phyloP scores from a whole-genome alignment of 2,797 vertebrate genomes.

The Pseudochaenichthys georgianus region DNA sequence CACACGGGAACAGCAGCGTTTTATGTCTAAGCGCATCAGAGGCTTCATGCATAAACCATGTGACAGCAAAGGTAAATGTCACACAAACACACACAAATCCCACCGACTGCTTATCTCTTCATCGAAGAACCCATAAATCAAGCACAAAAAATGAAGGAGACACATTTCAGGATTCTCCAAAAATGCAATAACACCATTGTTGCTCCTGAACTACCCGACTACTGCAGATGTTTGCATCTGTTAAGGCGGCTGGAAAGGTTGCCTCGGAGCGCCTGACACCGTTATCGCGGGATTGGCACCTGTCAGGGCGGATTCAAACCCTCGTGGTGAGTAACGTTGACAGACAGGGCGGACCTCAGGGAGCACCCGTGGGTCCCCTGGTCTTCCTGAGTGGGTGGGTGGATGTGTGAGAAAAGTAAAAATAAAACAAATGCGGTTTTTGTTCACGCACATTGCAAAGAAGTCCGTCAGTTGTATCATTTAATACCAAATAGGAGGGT shows the following conservation, averaged over 20 bases:
- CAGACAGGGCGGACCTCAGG: constrained; percentile 78
- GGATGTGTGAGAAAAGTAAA: constrained; percentile 43
- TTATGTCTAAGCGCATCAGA: constrained; percentile 28
- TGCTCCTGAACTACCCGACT: constrained; percentile 43
- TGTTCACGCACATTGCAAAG: background rate
- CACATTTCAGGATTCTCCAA: constrained; percentile 47
- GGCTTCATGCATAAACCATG: constrained; percentile 53
- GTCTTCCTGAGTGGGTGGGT: constrained; percentile 24
- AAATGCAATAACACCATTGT: constrained; percentile 51
- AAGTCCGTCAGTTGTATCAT: background rate
- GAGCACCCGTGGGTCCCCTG: constrained; percentile 66
- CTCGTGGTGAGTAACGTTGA: constrained; percentile 71
- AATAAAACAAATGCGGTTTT: constrained; percentile 49
- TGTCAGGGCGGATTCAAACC: constrained; percentile 72
- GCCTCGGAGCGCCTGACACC: constrained; percentile 58
- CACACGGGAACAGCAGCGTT: constrained; percentile 11
- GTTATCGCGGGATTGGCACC: constrained; percentile 78
- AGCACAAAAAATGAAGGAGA: constrained; percentile 25
- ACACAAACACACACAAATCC: constrained; percentile 48
- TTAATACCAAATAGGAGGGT: too few relatives aligned
- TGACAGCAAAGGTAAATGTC: constrained; percentile 71
- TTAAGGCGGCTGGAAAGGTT: constrained; percentile 62
- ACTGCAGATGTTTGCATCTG: constrained; percentile 62
- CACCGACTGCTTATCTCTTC: constrained; percentile 64
- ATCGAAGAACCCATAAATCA: constrained; percentile 72